A percentile compares a stretch with the other conserved stretches of the same genome.
phyloP scores from a whole-genome alignment of 2,888 invertebrate species.

The Eledona agricola region DNA sequence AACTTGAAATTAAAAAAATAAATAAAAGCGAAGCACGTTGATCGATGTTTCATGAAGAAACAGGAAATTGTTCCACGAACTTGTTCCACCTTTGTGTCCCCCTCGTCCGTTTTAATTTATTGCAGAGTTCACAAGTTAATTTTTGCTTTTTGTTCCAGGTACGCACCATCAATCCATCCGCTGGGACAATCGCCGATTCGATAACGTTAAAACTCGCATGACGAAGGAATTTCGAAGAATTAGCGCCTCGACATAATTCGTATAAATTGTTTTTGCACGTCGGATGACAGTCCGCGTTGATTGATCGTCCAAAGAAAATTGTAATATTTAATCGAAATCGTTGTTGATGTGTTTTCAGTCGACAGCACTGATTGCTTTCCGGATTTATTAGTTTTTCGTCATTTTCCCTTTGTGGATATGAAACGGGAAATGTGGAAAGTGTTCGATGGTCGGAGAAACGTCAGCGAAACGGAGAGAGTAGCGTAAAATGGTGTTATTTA shows the following conservation, averaged over 20 bases:
- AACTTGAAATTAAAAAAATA: no score
- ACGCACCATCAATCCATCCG: no score
- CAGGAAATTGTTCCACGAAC: no score
- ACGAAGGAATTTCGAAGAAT: slow-evolving; percentile 4
- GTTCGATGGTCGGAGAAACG: slow-evolving; percentile 10
- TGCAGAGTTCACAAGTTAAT: not conserved
- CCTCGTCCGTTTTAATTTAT: not conserved
- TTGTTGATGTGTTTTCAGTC: slow-evolving; percentile 46
- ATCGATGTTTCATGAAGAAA: no score
- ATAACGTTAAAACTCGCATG: not conserved
- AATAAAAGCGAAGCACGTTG: no score
- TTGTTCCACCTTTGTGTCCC: not conserved
- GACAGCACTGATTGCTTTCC: slow-evolving; percentile 50
- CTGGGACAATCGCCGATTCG: no score
- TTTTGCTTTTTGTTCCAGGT: slow-evolving; percentile 7
- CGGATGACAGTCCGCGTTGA: slow-evolving; percentile 45
- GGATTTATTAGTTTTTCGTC: slow-evolving; percentile 33
- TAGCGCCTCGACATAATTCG: slow-evolving; percentile 43
- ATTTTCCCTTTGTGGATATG: not conserved
- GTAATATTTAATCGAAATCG: slow-evolving; percentile 55
- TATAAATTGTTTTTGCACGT: slow-evolving; percentile 52
- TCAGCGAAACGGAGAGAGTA: slow-evolving; percentile 27
- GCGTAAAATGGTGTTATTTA: slow-evolving; percentile 26
- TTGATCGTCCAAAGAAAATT: slow-evolving; percentile 53
- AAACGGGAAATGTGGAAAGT: not conserved